phyloP scores from a whole-genome alignment of 2,113 vertebrate genomes.

The Scytalopus superciliaris region DNA sequence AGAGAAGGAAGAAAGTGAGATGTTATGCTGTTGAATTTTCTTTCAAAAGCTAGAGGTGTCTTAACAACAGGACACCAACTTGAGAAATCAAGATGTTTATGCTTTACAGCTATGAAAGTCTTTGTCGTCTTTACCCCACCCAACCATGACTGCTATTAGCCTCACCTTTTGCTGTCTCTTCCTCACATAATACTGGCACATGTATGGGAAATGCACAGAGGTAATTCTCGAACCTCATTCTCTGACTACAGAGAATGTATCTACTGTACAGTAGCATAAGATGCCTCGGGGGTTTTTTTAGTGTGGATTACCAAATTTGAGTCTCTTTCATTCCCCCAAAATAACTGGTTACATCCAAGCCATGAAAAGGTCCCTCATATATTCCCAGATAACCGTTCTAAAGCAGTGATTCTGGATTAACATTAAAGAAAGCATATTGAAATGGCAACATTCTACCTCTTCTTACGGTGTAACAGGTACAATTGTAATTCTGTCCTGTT shows the following conservation, averaged over 20 bases:
- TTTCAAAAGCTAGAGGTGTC: not conserved
- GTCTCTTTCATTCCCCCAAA: not conserved
- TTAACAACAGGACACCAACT: not conserved
- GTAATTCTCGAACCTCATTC: not conserved
- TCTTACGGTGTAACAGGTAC: not conserved
- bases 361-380: not conserved
- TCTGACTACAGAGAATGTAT: not conserved
- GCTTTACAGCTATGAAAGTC: not conserved
- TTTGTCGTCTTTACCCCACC: not conserved
- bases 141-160: not conserved
- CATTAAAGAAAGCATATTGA: not conserved
- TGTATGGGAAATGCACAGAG: not conserved
- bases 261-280: not conserved
- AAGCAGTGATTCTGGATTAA: not conserved
- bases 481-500: not conserved
- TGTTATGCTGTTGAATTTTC: not conserved
- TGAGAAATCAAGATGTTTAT: not conserved
- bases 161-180: not conserved
- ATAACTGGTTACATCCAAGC: not conserved
- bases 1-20: not conserved
- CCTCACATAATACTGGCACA: not conserved
- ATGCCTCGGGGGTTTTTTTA: accelerated
- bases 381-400: not conserved
- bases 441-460: not conserved
- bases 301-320: not conserved